phyloP scores from a whole-genome alignment of 2,113 vertebrate genomes.

The Lasiurus borealis region DNA sequence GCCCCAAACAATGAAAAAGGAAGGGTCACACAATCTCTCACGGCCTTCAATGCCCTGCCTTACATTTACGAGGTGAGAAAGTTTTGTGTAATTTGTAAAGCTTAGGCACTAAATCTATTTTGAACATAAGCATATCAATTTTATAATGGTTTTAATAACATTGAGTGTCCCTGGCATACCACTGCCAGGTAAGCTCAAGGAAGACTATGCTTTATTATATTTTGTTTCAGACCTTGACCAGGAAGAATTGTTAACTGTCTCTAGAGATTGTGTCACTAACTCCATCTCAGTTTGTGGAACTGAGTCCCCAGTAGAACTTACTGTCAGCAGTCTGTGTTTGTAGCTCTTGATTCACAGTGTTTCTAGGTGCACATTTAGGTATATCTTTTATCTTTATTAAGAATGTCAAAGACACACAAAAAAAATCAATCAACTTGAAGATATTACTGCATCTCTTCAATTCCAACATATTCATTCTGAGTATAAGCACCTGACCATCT shows the following conservation, averaged over 20 bases:
- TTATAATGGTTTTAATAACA: not conserved
- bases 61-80: not conserved
- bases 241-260: not conserved
- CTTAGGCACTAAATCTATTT: not conserved
- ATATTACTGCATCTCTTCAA: not conserved
- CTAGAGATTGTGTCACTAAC: not conserved
- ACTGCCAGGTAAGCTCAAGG: not conserved
- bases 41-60: not conserved
- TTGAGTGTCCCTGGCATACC: not conserved
- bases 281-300: not conserved
- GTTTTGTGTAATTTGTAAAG: not conserved
- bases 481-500: not conserved
- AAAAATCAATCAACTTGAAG: not conserved
- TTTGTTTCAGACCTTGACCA: not conserved
- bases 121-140: not conserved
- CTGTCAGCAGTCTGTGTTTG: not conserved
- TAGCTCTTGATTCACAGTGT: not conserved
- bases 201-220: not conserved
- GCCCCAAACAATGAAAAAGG: not conserved
- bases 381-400: not conserved
- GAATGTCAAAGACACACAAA: not conserved
- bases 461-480: not conserved
- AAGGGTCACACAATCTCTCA: not conserved
- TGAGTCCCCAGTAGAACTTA: not conserved
- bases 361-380: not conserved